Evolutionary conservation across 2,113 vertebrate genomes (phyloP).

Genomic region (Rattus rattus): DNA sequence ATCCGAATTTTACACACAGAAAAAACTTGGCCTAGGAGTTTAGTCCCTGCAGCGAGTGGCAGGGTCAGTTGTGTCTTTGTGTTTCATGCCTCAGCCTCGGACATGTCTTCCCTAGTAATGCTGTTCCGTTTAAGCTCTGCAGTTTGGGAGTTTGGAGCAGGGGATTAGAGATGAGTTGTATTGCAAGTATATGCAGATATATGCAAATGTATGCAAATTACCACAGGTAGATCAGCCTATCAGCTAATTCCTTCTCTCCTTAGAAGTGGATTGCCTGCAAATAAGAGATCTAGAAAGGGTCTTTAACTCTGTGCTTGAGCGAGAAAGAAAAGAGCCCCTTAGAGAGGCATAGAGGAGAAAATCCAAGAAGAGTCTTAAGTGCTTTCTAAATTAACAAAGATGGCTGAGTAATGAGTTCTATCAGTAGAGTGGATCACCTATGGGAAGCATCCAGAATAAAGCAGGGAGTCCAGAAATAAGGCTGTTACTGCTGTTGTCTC

Average conservation of each 20-base stretch:
- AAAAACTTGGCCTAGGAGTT: background rate
- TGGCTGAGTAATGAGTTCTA: background rate
- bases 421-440: background rate
- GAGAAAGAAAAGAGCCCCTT: background rate
- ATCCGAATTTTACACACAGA: background rate
- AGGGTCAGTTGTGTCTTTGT: background rate
- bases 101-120: background rate
- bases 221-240: no score
- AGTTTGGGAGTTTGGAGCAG: background rate
- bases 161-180: background rate
- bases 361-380: background rate
- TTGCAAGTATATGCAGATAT: background rate
- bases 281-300: background rate
- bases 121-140: background rate
- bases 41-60: background rate
- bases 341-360: no score
- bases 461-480: background rate
- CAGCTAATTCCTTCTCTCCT: background rate
- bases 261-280: background rate
- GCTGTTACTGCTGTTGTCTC: background rate
- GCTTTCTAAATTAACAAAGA: background rate
- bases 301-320: fast-evolving
- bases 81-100: background rate
- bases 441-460: no score
- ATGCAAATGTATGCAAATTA: background rate